Evolutionary conservation across 1,140 invertebrate species (phyloP), one percentile per base, ranked within the genome.

Genomic region (Drosophila miranda): DNA sequence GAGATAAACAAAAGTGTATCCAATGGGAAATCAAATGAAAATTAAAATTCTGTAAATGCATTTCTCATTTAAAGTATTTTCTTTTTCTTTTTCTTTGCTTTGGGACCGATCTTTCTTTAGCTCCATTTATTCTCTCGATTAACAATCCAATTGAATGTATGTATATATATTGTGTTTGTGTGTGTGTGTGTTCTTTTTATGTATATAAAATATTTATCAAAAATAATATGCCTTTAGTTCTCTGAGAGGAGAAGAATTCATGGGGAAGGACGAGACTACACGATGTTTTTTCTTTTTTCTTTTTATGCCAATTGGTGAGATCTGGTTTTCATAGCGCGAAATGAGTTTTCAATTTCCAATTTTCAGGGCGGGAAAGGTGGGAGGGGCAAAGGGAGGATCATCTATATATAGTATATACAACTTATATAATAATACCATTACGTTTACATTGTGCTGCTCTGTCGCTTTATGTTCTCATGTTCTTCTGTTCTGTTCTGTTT

Each of bases 221-320:
- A 84, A 84, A 84, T 84, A 84, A 84, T 86, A 84, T 84, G 72
- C 81, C 62, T 52, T 67, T 80, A 58, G 59, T 66, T 45, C 58
- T 74, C 54, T 68, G 46, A 66, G 57, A 30, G 55, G 54, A 51
- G 54, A 59, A 57, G 66, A 45, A 70, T 75, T 62, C 68, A n/a
- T 57, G 34, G 61, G 43, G 3, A 30, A 30, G 28, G 28, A 30
- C 28, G 8, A 30, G 23, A 26, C 28, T 30, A 30, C 28, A 30
- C 28, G 28, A 5, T 13, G 3, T 38, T 11, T 38, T 13, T 11
- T 38, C 3, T 11, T 34, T 11, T 34, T 34, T 56, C 66, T 77
- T 86, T 58, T 59, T 51, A 26, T 81, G 89, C 88, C 88, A 88
- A 90, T 90, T 89, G 74, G 62, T 90, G 89, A 90, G 89, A 90